Evolutionary conservation across 1,140 invertebrate species (phyloP), one percentile per base, ranked within the genome.

Genomic region (Rhysida immarginata): DNA sequence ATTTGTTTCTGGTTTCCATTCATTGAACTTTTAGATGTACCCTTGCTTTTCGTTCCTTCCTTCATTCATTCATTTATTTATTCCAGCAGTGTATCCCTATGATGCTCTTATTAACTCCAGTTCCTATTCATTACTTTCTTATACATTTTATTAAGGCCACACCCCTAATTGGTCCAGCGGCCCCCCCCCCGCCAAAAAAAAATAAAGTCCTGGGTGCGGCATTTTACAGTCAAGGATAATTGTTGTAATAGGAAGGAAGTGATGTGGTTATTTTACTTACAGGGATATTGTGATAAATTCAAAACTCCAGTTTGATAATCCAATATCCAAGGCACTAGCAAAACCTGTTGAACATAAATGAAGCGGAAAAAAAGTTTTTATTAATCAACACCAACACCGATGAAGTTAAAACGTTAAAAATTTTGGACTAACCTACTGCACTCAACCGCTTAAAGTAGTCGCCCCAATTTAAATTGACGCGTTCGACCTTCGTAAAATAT

Each of bases 281-380:
- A 97, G 74, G 25, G 91, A 93, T 57, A 96, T 83, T 26, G 87
- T 90, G 25, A 96, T 89, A 58, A 93, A 78, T 65, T 90, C 87
- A 62, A 96, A 77, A 25, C 87, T 90, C 93, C 93, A 97, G 70
- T 96, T 96, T 8, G 94, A 97, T 66, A 98, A 84, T 20, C 91
- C 92, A 66, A 99, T 92, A 69, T 98, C 95, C 44, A 98, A 77
- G 13, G 91, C 91, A 71, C 91, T 94, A 53, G 88, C 87, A 54
- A 94, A 73, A 16, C 92, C 92, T 45, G 18, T 56, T n/a, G 18
- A 48, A 18, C 18, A 24, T 24, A 18, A 48, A 8, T 8, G 45
- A 48, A 48, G 24, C 18, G 5, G 13, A 24, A 13, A 13, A 48
- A 48, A 21, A 48, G 18, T 20, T 26, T 52, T 8, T 26, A 25